phyloP scores from a whole-genome alignment of 2,113 vertebrate genomes.

The mouse (Mus musculus) region GRCm39 chr9:10478001-10478500 shows the following conservation, averaged over 20 bases:
- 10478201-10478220: conserved; percentile 22
- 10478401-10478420: neutral
- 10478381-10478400: neutral
- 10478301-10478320: neutral
- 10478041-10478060: neutral
- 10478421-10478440: neutral
- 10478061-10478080: neutral
- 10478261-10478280: neutral
- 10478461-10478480: neutral
- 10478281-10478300: neutral
- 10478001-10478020: conserved; percentile 45
- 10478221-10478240: conserved; percentile 3
- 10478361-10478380: neutral
- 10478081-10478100: neutral
- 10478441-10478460: neutral
- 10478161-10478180: neutral
- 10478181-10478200: neutral
- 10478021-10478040: conserved; percentile 45
- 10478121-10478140: neutral
- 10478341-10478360: neutral
- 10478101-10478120: neutral
- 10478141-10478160: neutral
- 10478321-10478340: neutral
- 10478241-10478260: neutral
- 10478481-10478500: neutral